Percentiles rank a stretch among this genome's conserved stretches.
These are phyloP conservation scores for Papilio glaucus DNA, from an alignment of 1,140 invertebrate genomes.

Conservation along the genomic window DNA sequence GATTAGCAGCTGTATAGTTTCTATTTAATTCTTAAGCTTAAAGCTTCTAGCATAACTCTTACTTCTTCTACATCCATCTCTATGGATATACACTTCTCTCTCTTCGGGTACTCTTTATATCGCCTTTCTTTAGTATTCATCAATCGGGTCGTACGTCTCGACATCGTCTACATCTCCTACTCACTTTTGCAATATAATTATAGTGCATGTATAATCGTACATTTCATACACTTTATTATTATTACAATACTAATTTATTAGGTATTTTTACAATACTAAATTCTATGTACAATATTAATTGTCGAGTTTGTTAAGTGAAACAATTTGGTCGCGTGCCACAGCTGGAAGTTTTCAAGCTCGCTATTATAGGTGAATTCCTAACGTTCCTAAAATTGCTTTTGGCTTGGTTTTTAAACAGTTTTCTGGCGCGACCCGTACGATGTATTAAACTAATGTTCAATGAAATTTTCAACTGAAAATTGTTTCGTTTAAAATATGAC, in stretches of 20 bases:
- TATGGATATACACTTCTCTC: too few relatives aligned
- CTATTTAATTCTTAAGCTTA: too few relatives aligned
- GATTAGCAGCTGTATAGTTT: too few relatives aligned
- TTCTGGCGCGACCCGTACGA: neutral
- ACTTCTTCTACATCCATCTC: too few relatives aligned
- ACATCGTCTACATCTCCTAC: too few relatives aligned
- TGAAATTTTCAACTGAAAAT: neutral
- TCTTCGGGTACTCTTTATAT: too few relatives aligned
- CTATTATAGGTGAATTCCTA: slow-evolving; percentile 14
- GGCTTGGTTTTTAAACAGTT: slow-evolving; percentile 10
- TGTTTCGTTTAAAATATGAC: neutral
- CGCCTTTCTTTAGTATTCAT: too few relatives aligned
- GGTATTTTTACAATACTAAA: neutral
- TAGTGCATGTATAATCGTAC: too few relatives aligned
- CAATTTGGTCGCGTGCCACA: neutral
- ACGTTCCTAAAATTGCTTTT: slow-evolving; percentile 25
- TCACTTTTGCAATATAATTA: too few relatives aligned
- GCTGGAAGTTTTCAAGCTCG: neutral
- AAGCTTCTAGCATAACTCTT: too few relatives aligned
- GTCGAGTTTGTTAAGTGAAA: neutral
- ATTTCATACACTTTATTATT: neutral
- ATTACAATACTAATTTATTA: neutral
- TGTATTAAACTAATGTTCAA: neutral
- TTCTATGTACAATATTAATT: neutral
- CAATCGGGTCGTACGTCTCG: too few relatives aligned